Evolutionary conservation across 2,113 vertebrate species (phyloP).

Genomic region (Hylia prasina): DNA sequence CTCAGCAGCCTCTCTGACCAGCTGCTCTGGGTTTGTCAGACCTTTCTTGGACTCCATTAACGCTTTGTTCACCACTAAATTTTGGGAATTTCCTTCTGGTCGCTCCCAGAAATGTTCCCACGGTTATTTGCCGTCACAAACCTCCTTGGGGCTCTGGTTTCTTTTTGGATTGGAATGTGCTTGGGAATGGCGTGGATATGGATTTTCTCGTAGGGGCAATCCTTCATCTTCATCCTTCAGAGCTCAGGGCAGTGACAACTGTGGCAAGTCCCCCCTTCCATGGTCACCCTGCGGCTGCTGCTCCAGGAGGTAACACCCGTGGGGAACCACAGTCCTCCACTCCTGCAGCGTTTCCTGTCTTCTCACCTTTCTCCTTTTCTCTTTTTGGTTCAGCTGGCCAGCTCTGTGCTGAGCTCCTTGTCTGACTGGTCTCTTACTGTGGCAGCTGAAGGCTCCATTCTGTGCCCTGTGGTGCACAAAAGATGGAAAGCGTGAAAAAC

Average conservation of each 20-base stretch:
- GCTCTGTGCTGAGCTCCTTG: neutral
- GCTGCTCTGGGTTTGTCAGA: neutral
- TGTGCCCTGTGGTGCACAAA: neutral
- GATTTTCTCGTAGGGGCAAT: neutral
- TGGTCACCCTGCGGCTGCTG: neutral
- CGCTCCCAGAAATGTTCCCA: neutral
- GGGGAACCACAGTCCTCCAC: neutral
- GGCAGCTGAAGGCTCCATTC: neutral
- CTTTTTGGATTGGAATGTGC: neutral
- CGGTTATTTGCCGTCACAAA: neutral
- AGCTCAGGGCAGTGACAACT: neutral
- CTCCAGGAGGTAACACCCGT: neutral
- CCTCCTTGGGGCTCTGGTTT: neutral
- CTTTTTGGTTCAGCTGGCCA: neutral
- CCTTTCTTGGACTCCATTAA: neutral
- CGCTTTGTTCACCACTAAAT: fast-evolving
- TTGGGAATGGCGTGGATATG: neutral
- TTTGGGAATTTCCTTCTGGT: neutral
- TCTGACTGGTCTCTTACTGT: neutral
- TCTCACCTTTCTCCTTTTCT: too few relatives aligned
- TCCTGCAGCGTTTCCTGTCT: neutral
- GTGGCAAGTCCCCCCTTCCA: fast-evolving
- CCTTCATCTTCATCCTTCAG: neutral
- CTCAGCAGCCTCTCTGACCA: neutral
- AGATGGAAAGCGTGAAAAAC: neutral